Evolutionary conservation across 1,140 invertebrate species (phyloP), one percentile per base, ranked within the genome.

Genomic region (Cyclina sinensis): DNA sequence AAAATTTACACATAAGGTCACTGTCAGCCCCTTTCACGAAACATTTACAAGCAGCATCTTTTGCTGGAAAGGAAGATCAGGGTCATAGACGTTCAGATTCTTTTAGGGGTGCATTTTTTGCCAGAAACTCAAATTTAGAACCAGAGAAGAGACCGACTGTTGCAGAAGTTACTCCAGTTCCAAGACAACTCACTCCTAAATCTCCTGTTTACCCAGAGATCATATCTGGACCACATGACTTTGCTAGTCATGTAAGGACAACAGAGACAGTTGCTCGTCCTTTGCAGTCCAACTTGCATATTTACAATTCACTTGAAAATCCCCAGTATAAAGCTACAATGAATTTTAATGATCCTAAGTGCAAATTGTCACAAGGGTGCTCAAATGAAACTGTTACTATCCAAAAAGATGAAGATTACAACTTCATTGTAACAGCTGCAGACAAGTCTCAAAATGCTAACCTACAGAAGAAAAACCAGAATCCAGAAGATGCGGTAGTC

Each of bases 11-110:
- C 86, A 88, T 94, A 0, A 68, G 94, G 21, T 93, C 91, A 21
- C 65, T 92, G 14, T 94, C 94, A 39, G 92, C 92, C 35, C 93
- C 93, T 37, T 87, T 92, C 37, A 57, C 82, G 14, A 89, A 90
- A 73, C 70, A 89, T 30, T 32, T 78, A 9, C 73, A 89, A 30
- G 43, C 59, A 39, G 21, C 24, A 12, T 32, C 32, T 39, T 12
- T 81, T 76, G 70, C 82, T 0, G 62, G 82, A 46, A 39, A 82
- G 48, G 46, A 46, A 43, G 46, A 18, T 62, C 70, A 21, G 35
- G 65, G 27, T 48, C 79, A 51, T 30, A 81, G 84, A 54, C 86
- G 90, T 54, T 89, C 90, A 62, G 90, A 91, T 65, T 92, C 91
- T 16, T 90, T 90, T 5, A 93, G 90, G 54, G 90, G 91, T 35